A percentile compares a stretch with the other conserved stretches of the same genome.
phyloP scores from a whole-genome alignment of 2,113 vertebrate genomes.

The Merops nubicus region DNA sequence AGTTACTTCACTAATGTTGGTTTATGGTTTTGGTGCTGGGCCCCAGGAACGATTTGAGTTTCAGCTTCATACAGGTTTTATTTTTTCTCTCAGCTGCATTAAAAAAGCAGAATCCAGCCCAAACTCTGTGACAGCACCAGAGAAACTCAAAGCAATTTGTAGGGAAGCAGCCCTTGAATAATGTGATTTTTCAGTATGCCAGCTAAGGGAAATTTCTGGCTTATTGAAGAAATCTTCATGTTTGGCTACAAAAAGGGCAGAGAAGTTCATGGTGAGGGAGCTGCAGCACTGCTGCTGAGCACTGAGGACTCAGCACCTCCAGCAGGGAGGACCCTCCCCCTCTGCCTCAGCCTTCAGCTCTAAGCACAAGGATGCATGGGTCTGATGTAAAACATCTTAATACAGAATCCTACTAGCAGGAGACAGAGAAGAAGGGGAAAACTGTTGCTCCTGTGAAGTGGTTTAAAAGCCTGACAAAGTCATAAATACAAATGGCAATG shows the following conservation, averaged over 20 bases:
- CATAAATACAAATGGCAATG: background rate
- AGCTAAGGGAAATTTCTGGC: background rate
- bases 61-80: background rate
- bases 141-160: background rate
- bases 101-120: background rate
- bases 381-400: constrained; percentile 75
- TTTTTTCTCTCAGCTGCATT: background rate
- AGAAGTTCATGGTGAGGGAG: background rate
- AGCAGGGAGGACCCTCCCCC: too few species aligned
- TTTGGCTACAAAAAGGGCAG: background rate
- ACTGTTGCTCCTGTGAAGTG: background rate
- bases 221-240: background rate
- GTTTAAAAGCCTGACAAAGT: background rate
- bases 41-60: background rate
- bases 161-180: constrained; percentile 4
- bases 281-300: background rate
- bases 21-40: background rate
- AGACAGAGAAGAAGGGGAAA: background rate
- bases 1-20: background rate
- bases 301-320: background rate
- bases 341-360: background rate
- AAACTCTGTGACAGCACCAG: background rate
- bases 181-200: background rate
- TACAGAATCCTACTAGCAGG: constrained; percentile 52
- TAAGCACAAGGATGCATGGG: too few species aligned